Conservation (phyloP, 2,888 invertebrate genomes). For the Oxycera nigricornis region DNA sequence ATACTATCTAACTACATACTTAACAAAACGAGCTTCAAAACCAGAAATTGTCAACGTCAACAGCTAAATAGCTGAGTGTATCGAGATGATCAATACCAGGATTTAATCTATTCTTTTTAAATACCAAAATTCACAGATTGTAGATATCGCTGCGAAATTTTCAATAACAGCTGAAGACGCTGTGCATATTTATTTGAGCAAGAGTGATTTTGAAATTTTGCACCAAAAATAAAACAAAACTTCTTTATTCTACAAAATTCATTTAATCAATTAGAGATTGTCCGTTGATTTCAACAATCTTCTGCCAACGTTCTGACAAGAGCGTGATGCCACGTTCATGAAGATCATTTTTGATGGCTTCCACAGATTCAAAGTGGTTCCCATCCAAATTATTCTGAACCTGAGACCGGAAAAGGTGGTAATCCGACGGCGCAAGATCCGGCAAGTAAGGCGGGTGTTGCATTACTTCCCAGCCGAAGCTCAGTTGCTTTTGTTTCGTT, state of each 20-base stretch:
- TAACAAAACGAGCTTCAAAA: too few species aligned
- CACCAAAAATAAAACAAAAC: background rate
- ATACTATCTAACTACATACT: too few species aligned
- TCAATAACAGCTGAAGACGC: too few species aligned
- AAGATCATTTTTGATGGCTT: conserved; percentile 48
- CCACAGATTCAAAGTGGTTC: conserved; percentile 47
- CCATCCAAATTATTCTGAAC: conserved; percentile 47
- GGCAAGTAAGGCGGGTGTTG: conserved; percentile 49
- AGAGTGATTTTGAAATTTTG: too few species aligned
- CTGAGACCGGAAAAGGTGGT: conserved; percentile 48
- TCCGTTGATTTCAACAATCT: conserved; percentile 1
- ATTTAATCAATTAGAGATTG: background rate
- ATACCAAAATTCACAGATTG: too few species aligned
- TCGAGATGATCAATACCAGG: too few species aligned
- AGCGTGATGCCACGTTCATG: background rate
- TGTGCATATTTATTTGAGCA: too few species aligned
- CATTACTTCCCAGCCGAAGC: conserved; percentile 50
- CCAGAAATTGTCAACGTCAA: too few species aligned
- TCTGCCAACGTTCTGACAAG: background rate
- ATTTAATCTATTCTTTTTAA: too few species aligned
- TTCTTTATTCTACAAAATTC: background rate
- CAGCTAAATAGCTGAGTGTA: too few species aligned
- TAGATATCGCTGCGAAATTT: too few species aligned
- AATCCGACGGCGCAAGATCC: conserved; percentile 48
- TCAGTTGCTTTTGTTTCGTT: conserved; percentile 49